These are phyloP conservation scores for Corynorhinus townsendii DNA, from an alignment of 2,113 vertebrate species.

Conservation along the genomic window DNA sequence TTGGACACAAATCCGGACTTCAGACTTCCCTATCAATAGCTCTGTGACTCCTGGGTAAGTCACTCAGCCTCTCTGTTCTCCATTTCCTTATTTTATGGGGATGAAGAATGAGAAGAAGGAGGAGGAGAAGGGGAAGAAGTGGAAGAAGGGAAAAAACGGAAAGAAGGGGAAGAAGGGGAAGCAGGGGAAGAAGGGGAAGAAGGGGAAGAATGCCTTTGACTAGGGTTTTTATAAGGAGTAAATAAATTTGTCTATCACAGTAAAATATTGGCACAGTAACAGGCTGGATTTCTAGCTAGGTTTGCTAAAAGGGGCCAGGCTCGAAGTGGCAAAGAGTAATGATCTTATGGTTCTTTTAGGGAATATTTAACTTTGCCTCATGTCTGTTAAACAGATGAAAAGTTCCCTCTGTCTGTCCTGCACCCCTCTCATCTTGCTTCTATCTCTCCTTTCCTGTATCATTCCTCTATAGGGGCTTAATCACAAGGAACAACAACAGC, in stretches of 20 bases:
- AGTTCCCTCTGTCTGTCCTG: background rate
- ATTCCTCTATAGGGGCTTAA: background rate
- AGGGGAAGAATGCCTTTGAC: background rate
- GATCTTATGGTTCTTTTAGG: background rate
- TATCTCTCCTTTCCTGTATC: background rate
- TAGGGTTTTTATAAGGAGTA: background rate
- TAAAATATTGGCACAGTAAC: background rate
- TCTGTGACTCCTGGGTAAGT: background rate
- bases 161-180: too few relatives aligned
- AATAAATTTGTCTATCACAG: background rate
- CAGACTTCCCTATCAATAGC: background rate
- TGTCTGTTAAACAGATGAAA: background rate
- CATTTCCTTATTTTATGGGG: background rate
- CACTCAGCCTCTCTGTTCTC: background rate
- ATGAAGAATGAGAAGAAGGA: too few relatives aligned
- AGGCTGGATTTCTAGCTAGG: background rate
- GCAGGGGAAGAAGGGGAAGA: too few relatives aligned
- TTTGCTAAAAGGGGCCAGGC: background rate
- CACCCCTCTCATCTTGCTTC: background rate
- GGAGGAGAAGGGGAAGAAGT: too few relatives aligned
- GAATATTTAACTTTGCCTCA: background rate
- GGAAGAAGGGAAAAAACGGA: too few relatives aligned
- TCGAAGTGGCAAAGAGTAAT: background rate
- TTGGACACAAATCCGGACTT: background rate
- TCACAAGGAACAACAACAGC: too few relatives aligned